Evolutionary conservation across 2,113 vertebrate genomes (phyloP), one percentile per base, ranked within the genome.

Genomic region (Notarius lentiginosus): DNA sequence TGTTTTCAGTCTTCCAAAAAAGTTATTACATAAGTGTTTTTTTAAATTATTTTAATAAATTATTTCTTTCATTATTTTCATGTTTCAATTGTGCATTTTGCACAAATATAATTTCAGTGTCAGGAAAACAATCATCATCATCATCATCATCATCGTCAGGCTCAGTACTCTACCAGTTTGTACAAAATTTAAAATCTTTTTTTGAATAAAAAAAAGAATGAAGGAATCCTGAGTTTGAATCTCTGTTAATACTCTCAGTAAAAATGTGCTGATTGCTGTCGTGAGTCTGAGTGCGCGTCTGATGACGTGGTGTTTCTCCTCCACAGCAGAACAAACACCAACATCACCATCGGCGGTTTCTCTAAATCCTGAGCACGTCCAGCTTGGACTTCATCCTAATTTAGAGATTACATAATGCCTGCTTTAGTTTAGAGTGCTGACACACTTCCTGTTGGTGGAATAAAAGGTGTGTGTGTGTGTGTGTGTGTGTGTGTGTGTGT

Each of bases 361-460:
- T 80, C 27, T 34, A 58, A 58, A 80, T 14, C 77, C 77, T 0
- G 27, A 58, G n/a, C 77, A 80, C 77, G 77, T 80, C 77, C 17
- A 27, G 22, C 72, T 5, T 75, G 72, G 72, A 41, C 9, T 49
- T 24, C 61, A 24, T 53, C 3, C 70, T 58, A 79, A 81, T 51
- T 51, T 84, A 77, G 91, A 85, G 88, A 92, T 94, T 94, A 94
- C 88, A 93, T 93, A 94, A 94, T 77, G 79, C 79, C 88, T 90
- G 92, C 90, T 70, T 27, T 86, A 88, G 85, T 91, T 89, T 84
- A 93, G 91, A 92, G 84, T 89, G 87, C 88, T 89, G 84, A 92
- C 92, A 92, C 89, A 84, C 90, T 94, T 92, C 91, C 84, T 91
- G 90, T 63, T 91, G 90, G 90, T 88, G 86, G 77, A 91, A 92